Conservation (phyloP, 2,888 invertebrate species). For the Eudasyphora cyanicolor region DNA sequence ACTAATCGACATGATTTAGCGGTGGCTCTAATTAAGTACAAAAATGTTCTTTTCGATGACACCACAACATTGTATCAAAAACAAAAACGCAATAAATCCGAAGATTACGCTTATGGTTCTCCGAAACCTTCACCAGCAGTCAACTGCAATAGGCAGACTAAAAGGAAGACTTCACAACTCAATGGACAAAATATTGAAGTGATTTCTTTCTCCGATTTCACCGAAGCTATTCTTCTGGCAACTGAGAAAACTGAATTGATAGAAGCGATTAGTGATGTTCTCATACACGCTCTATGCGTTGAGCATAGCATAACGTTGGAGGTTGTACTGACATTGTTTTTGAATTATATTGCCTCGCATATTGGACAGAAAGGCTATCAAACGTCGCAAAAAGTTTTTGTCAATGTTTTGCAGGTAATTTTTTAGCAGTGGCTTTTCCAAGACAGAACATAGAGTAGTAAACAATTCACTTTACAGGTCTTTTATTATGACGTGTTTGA, state of each 20-base stretch:
- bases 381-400: constrained; percentile 80
- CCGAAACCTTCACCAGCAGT: constrained; percentile 35
- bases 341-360: constrained; percentile 85
- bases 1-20: constrained; percentile 74
- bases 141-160: neutral
- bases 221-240: constrained; percentile 76
- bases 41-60: constrained; percentile 78
- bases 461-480: constrained; percentile 74
- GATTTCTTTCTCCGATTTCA: constrained; percentile 78
- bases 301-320: constrained; percentile 77
- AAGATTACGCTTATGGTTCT: constrained; percentile 18
- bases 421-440: constrained; percentile 14
- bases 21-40: constrained; percentile 74
- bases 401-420: constrained; percentile 81
- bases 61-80: constrained; percentile 69
- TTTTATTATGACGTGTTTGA: constrained; percentile 80
- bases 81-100: constrained; percentile 56
- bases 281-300: constrained; percentile 77
- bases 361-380: constrained; percentile 82
- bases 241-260: constrained; percentile 74
- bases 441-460: neutral
- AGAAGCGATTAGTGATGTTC: constrained; percentile 77
- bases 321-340: constrained; percentile 81
- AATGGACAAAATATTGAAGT: constrained; percentile 59
- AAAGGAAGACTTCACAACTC: constrained; percentile 27